Base-by-base conservation (phyloP, 92 coral and sea anemone species). In the Muricea muricata region DNA sequence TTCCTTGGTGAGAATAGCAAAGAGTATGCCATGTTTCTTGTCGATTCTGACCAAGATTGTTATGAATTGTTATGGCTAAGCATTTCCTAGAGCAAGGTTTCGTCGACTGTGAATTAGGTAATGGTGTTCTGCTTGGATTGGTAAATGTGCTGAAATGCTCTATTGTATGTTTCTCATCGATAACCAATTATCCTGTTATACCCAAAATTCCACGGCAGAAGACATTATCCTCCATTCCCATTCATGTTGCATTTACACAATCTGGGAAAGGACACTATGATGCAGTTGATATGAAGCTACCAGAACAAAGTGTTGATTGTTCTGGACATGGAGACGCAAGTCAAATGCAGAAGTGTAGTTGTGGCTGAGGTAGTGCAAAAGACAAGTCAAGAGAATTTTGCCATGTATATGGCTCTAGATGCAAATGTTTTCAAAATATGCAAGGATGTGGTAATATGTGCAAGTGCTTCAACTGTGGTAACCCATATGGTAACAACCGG, bases 91-190 rank as follows among this genome's bases (percentile, higher is more conserved):
- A 87, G 26, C 87, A 54, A 48, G 89, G 91, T n/a, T 31, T 45
- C 15, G 84, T 88, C 48, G 89, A 84, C 41, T 84, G 85, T 78
- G 91, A 88, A 52, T 78, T 88, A 69, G 89, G 89, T 20, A 88
- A 88, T 26, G 71, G 79, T 65, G 90, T 81, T 10, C 50, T 79
- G 17, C 80, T 85, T 0, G 77, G 80, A 34, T 8, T 89, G 71
- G 17, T 58, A 1, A 89, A 89, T 72, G 78, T 89, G 0, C 46
- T 89, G 26, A 69, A 55, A 41, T 20, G 57, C 32, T 83, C 92
- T 35, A 71, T 89, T 24, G 84, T 86, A 9, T 65, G 67, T 5
- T 87, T 63, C 30, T 1, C 73, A 65, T 65, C 73, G 1, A 86
- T 90, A n/a, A 23, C 32, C 60, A 86, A 67, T 33, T 87, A 86